Base-by-base conservation (phyloP, 1,140 invertebrate species). In the Ptiloglossa arizonensis region DNA sequence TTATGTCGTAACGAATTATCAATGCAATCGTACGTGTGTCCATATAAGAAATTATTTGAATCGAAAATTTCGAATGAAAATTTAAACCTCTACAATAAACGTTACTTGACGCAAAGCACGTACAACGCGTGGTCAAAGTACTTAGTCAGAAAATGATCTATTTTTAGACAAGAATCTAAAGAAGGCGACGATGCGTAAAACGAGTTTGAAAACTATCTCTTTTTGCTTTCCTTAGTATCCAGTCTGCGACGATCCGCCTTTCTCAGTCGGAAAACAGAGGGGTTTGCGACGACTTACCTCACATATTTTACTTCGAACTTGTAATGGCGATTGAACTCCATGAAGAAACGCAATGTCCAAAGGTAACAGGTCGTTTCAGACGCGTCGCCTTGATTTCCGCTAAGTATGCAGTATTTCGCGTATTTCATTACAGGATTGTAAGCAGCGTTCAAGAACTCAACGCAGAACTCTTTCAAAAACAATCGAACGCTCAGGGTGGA, bases 271-370 rank as follows among this genome's bases (percentile, higher is more conserved):
- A 67, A 46, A 74, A 66, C 41, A 76, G 22, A 64, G 81, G 17
- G 50, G 15, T 50, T n/a, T 57, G 57, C 52, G 41, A 41, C 59
- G 32, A 89, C 92, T 94, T 93, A 97, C 97, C 97, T 97, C 66
- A 99, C 96, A 82, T 97, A 94, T 92, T 98, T 97, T 79, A 98
- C 95, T 92, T 97, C 94, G 88, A 98, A 97, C 86, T 96, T 95
- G 86, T 96, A 94, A 87, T 95, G 93, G 81, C 98, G 95, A 94
- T 98, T 98, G 92, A 99, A 99, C 92, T 98, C 97, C 97, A 99
- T 98, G 91, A 99, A 99, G 93, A 99, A 99, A 89, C 96, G 95
- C 85, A 99, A 93, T 9, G 97, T 95, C 98, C 97, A 99, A 59
- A 99, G 93, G 92, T 99, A 98, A 92, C 98, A 98, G 11, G 96